Evolutionary conservation across 1,140 invertebrate species (phyloP).

Genomic region (Microplitis mediator): DNA sequence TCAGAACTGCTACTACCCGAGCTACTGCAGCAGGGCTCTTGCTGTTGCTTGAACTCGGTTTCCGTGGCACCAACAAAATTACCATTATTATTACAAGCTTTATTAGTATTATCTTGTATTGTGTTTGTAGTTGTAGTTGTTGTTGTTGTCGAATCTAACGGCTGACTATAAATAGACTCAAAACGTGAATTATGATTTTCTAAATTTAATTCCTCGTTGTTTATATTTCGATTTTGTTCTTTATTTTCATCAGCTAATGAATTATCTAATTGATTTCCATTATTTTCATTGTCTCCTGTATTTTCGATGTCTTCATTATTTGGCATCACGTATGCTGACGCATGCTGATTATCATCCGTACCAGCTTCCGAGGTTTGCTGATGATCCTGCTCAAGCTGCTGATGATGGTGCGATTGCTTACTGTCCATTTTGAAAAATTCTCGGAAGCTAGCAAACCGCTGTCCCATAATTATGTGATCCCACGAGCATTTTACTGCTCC

Average conservation of each 20-base stretch:
- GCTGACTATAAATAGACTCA: slow-evolving; percentile 59
- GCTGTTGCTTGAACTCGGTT: slow-evolving; percentile 38
- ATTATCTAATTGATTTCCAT: slow-evolving; percentile 44
- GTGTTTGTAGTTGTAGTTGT: neutral
- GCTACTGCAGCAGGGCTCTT: slow-evolving; percentile 48
- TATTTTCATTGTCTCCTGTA: slow-evolving; percentile 46
- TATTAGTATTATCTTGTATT: slow-evolving; percentile 46
- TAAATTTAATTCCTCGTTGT: slow-evolving; percentile 52
- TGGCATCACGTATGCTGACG: slow-evolving; percentile 38
- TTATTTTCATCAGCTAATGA: slow-evolving; percentile 41
- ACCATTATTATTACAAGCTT: slow-evolving; percentile 50
- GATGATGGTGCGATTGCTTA: slow-evolving; percentile 43
- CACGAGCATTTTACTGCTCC: slow-evolving; percentile 54
- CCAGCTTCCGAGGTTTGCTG: neutral
- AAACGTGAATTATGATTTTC: slow-evolving; percentile 61
- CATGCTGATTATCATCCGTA: neutral
- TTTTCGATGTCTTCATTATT: slow-evolving; percentile 40
- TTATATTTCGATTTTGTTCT: slow-evolving; percentile 48
- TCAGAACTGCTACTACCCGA: slow-evolving; percentile 57
- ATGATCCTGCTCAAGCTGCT: slow-evolving; percentile 24
- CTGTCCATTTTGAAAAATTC: slow-evolving; percentile 59
- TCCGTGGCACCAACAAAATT: slow-evolving; percentile 44
- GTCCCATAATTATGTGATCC: slow-evolving; percentile 57
- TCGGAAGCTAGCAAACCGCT: slow-evolving; percentile 62
- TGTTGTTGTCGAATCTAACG: slow-evolving; percentile 38